Conservation (phyloP, 2,888 invertebrate genomes). For the Aplocera efformata region DNA sequence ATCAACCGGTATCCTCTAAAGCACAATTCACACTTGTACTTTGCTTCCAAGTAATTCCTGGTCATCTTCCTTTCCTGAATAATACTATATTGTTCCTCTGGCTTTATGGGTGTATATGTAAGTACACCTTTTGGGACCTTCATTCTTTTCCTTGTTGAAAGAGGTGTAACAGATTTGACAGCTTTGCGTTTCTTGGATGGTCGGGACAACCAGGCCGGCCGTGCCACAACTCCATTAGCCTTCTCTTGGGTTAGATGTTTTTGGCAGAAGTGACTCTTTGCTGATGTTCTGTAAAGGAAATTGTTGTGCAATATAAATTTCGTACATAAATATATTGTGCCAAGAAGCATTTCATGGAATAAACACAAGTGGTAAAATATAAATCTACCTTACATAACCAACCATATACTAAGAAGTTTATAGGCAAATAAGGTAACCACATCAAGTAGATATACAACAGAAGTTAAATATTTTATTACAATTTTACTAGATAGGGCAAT, state of each 20-base stretch:
- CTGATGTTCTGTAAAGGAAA: conserved; percentile 46
- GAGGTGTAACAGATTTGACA: too few species aligned
- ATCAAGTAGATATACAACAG: too few species aligned
- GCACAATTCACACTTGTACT: conserved; percentile 58
- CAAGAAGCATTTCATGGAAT: too few species aligned
- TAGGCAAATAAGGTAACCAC: too few species aligned
- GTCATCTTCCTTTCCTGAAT: conserved; percentile 49
- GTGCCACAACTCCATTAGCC: conserved; percentile 30
- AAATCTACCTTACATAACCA: too few species aligned
- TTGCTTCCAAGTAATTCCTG: conserved; percentile 59
- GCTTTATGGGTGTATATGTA: conserved; percentile 39
- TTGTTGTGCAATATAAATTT: too few species aligned
- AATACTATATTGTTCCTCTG: conserved; percentile 59
- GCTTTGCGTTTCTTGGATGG: conserved; percentile 20
- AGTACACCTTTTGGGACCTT: conserved; percentile 5
- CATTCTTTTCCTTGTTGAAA: conserved; percentile 2
- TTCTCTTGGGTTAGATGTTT: conserved; percentile 47
- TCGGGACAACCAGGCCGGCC: conserved; percentile 52
- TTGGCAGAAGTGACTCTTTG: conserved; percentile 63
- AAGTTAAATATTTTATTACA: too few species aligned
- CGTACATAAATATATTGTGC: too few species aligned
- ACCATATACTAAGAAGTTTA: too few species aligned
- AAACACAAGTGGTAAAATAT: too few species aligned
- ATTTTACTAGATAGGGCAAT: too few species aligned
- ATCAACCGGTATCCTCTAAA: conserved; percentile 58